Evolutionary conservation across 2,113 vertebrate species (phyloP).

Genomic region (Callorhinus ursinus): DNA sequence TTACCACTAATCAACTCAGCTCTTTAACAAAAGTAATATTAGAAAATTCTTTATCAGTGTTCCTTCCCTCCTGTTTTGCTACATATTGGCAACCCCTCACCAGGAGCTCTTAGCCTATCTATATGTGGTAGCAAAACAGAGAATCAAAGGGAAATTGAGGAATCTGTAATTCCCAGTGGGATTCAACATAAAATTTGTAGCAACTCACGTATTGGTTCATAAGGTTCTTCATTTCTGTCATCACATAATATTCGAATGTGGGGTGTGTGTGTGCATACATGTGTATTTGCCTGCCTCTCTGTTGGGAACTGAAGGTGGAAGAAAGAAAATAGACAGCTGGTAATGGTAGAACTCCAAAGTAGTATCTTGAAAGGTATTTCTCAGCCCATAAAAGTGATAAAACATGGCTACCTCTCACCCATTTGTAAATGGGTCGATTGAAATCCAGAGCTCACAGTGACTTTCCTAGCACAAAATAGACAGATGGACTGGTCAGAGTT

Average conservation of each 20-base stretch:
- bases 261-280: not conserved
- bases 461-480: not conserved
- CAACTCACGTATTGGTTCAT: not conserved
- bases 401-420: not conserved
- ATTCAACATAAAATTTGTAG: not conserved
- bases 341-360: not conserved
- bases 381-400: not conserved
- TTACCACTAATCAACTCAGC: not conserved
- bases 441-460: not conserved
- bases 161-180: not conserved
- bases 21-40: not conserved
- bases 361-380: not conserved
- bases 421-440: not conserved
- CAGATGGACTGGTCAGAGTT: not conserved
- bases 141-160: not conserved
- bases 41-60: not conserved
- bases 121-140: not conserved
- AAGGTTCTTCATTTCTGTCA: not conserved
- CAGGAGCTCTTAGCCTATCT: not conserved
- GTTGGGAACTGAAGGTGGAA: not conserved
- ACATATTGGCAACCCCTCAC: not conserved
- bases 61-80: not conserved
- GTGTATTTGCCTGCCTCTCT: not conserved
- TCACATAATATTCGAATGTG: not conserved
- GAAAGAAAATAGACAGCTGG: not conserved